phyloP scores from a whole-genome alignment of 2,797 vertebrate genomes.

The Alosa sapidissima region DNA sequence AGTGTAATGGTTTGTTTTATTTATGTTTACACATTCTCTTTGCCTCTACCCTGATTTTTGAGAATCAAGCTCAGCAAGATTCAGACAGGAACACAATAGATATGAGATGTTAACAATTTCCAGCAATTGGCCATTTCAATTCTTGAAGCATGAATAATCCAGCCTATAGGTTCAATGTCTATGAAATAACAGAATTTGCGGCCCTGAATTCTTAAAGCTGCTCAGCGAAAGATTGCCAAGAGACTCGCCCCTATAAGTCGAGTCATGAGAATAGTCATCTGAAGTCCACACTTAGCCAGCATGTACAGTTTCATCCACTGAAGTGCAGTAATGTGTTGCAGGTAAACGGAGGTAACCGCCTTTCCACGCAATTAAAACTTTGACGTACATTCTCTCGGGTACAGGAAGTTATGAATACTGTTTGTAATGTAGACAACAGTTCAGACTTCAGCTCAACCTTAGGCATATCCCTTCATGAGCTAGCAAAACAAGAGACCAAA shows the following conservation, averaged over 20 bases:
- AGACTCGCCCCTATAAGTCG: neutral
- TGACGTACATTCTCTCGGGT: neutral
- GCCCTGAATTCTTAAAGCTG: constrained; percentile 11
- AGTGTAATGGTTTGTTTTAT: constrained; percentile 54
- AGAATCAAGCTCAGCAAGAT: constrained; percentile 10
- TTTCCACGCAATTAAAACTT: neutral
- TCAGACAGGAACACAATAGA: neutral
- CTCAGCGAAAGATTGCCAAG: neutral
- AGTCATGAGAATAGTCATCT: neutral
- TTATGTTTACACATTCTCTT: constrained; percentile 20
- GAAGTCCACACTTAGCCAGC: neutral
- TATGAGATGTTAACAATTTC: neutral
- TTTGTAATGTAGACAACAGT: neutral
- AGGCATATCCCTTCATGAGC: constrained; percentile 31
- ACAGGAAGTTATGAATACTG: neutral
- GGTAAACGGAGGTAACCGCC: neutral
- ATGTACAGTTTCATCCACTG: neutral
- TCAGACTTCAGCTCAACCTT: neutral
- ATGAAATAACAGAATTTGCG: neutral
- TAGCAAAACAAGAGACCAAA: constrained; percentile 10
- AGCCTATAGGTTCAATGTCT: neutral
- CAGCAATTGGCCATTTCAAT: neutral
- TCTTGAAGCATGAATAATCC: neutral
- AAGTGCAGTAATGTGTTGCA: neutral
- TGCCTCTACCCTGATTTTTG: constrained; percentile 2